These are phyloP conservation scores for Umimayanthus chanpuru DNA, from an alignment of 92 coral and sea anemone species.

Conservation along the genomic window DNA sequence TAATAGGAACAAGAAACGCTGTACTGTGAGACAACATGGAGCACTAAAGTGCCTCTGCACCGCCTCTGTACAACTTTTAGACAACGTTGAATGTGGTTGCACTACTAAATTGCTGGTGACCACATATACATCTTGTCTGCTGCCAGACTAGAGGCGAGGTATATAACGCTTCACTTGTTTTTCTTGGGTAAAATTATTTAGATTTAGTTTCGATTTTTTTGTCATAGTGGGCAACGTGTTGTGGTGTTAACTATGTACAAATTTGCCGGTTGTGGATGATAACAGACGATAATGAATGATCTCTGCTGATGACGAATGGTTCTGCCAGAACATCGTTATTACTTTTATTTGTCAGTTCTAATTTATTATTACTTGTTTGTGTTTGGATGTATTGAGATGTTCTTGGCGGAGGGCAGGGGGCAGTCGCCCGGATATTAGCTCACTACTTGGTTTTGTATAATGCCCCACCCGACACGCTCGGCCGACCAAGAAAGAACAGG, in stretches of 20 bases:
- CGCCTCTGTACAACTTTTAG: too few relatives aligned
- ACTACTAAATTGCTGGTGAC: background rate
- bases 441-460: constrained; percentile 65
- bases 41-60: too few relatives aligned
- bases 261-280: background rate
- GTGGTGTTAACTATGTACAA: too few relatives aligned
- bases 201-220: too few relatives aligned
- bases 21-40: too few relatives aligned
- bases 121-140: background rate
- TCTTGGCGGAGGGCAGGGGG: constrained; percentile 81
- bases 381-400: constrained; percentile 49
- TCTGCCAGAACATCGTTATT: background rate
- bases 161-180: background rate
- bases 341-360: background rate
- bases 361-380: background rate
- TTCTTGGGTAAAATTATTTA: background rate
- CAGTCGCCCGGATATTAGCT: constrained; percentile 78
- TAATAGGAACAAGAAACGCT: too few relatives aligned
- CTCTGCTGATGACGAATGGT: background rate
- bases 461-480: constrained; percentile 75
- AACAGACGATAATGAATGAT: too few relatives aligned
- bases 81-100: background rate
- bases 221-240: too few relatives aligned
- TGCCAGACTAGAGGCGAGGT: background rate
- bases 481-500: constrained; percentile 60